Evolutionary conservation across 2,797 vertebrate species (phyloP).

Genomic region (Diglossa cyanea): DNA sequence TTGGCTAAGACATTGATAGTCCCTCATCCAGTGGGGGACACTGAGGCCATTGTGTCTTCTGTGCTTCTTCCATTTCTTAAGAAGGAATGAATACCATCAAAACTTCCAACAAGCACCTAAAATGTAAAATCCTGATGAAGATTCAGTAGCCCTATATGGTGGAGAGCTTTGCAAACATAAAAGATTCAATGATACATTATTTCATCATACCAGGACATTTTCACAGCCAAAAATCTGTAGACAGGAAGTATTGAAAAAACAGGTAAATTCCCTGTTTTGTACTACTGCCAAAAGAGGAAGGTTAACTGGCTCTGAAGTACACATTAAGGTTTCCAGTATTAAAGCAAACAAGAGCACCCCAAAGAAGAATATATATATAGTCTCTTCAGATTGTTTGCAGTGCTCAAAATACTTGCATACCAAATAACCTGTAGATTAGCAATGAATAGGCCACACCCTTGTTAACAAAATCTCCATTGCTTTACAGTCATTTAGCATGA

Average conservation of each 20-base stretch:
- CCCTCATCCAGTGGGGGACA: not conserved
- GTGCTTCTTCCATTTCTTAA: not conserved
- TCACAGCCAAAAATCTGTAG: not conserved
- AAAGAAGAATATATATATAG: not conserved
- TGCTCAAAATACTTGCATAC: not conserved
- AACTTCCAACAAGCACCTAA: not conserved
- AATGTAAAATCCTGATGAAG: not conserved
- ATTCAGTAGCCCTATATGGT: not conserved
- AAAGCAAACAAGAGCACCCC: not conserved
- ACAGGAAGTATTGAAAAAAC: not conserved
- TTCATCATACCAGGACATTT: not conserved
- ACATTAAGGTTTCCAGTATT: not conserved
- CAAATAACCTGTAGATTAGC: not conserved
- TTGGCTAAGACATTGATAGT: too few species aligned
- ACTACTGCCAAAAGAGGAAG: not conserved
- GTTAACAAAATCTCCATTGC: not conserved
- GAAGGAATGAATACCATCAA: not conserved
- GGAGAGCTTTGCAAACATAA: not conserved
- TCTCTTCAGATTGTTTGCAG: not conserved
- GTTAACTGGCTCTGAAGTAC: not conserved
- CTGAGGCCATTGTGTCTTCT: not conserved
- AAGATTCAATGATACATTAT: not conserved
- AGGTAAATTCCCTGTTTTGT: not conserved
- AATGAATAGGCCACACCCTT: not conserved
- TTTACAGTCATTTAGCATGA: not conserved